Base-by-base conservation (phyloP, 2,113 vertebrate genomes). In the Varanus komodoensis region DNA sequence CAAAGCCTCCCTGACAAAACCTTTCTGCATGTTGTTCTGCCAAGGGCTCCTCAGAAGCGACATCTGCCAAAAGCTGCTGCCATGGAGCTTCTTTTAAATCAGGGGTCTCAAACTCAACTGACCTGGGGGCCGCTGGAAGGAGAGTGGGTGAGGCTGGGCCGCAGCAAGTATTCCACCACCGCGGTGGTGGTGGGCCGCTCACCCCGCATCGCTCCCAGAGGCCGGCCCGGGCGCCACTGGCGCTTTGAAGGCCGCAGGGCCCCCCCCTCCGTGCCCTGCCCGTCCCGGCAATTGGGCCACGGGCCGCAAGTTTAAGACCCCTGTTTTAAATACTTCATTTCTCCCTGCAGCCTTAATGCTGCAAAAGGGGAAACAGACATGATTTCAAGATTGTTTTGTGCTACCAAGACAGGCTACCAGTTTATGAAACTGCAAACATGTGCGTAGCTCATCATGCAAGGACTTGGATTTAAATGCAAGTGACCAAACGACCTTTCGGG, bases 271-370 rank as follows among this genome's bases (percentile, higher is more conserved):
- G n/a, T n/a, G n/a, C n/a, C n/a, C n/a, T n/a, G n/a, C n/a, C n/a
- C n/a, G n/a, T n/a, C n/a, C n/a, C n/a, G n/a, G n/a, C n/a, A n/a
- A n/a, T n/a, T n/a, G n/a, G n/a, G n/a, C n/a, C n/a, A n/a, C n/a
- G n/a, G n/a, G n/a, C n/a, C n/a, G n/a, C n/a, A n/a, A n/a, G n/a
- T n/a, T n/a, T n/a, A n/a, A n/a, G n/a, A n/a, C n/a, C n/a, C n/a
- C n/a, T n/a, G n/a, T 15, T 64, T 4, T 64, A 64, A 64, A 12
- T 44, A 50, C 44, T 80, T 91, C 68, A 92, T 21, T 69, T 81
- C 0, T 0, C 5, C 0, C 34, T 78, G 6, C 38, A 48, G 74
- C 74, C 34, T 15, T 38, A 38, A 12, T 17, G 73, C 34, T 75
- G n/a, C n/a, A 15, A 17, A 14, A 38, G 75, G 38, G 19, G 21